A percentile compares a stretch with the other conserved stretches of the same genome.
Evolutionary conservation across 2,113 vertebrate species (phyloP).

Genomic region (Nesospiza acunhae): DNA sequence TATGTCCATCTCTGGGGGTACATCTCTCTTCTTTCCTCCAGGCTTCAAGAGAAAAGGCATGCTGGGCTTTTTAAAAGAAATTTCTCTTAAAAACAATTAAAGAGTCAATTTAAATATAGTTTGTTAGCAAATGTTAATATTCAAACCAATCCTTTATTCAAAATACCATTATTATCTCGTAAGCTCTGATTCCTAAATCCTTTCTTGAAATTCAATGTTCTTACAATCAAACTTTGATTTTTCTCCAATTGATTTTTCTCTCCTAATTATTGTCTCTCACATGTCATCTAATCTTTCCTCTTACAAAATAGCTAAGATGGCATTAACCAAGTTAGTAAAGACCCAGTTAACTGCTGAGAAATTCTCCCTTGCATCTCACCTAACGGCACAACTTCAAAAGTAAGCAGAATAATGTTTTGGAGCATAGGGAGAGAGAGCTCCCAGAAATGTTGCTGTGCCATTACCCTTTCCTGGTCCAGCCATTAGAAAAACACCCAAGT

Average conservation of each 20-base stretch:
- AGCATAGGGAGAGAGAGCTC: not conserved
- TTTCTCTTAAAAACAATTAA: not conserved
- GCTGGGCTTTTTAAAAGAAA: not conserved
- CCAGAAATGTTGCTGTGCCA: fast-evolving
- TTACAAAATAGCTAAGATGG: not conserved
- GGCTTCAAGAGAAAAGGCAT: not conserved
- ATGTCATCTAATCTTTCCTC: not conserved
- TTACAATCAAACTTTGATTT: not conserved
- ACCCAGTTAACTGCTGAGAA: not conserved
- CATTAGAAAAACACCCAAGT: not conserved
- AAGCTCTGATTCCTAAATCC: not conserved
- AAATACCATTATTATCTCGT: not conserved
- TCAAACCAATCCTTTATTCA: not conserved
- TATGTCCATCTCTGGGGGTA: not conserved
- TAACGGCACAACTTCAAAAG: not conserved
- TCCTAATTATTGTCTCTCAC: not conserved
- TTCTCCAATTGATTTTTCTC: not conserved
- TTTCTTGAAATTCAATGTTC: not conserved
- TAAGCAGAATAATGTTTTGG: fast-evolving
- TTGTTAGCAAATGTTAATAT: not conserved
- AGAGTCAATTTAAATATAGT: not conserved
- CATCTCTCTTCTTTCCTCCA: not conserved
- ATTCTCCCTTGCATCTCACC: not conserved
- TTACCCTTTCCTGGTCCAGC: not conserved
- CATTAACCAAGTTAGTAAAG: not conserved